Conservation (phyloP, 2,113 vertebrate genomes). For the Podarcis muralis region DNA sequence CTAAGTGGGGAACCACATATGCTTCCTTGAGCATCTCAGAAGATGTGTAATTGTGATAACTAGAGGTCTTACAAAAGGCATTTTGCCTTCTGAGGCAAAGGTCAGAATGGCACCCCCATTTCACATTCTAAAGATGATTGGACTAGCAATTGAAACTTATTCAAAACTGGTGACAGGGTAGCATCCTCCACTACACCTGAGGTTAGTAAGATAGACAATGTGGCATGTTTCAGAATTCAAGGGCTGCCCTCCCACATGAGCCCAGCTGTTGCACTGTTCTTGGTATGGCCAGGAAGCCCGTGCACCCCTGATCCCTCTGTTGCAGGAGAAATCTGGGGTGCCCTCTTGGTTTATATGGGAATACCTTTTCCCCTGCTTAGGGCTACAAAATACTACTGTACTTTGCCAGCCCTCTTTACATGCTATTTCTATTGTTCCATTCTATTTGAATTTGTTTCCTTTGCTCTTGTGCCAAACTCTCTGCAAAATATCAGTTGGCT, state of each 20-base stretch:
- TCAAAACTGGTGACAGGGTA: background rate
- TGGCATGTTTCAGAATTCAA: background rate
- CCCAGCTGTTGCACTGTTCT: background rate
- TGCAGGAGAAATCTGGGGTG: background rate
- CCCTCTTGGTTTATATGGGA: background rate
- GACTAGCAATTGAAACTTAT: background rate
- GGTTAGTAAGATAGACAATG: background rate
- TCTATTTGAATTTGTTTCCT: background rate
- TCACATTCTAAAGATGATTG: no score
- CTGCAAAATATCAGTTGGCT: background rate
- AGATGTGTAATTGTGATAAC: background rate
- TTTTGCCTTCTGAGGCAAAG: no score
- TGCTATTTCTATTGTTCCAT: background rate
- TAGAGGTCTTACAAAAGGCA: no score
- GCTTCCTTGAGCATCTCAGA: background rate
- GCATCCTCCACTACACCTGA: background rate
- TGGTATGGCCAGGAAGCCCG: background rate
- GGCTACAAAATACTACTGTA: background rate
- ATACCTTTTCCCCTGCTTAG: background rate
- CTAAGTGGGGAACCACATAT: background rate
- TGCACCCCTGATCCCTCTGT: background rate
- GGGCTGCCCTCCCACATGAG: background rate
- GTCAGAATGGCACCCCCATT: no score
- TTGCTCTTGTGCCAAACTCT: background rate
- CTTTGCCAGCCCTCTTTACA: background rate